A percentile compares a stretch with the other conserved stretches of the same genome.
These are phyloP conservation scores for Odontesthes bonariensis DNA, from an alignment of 2,113 vertebrate species.

Conservation along the genomic window DNA sequence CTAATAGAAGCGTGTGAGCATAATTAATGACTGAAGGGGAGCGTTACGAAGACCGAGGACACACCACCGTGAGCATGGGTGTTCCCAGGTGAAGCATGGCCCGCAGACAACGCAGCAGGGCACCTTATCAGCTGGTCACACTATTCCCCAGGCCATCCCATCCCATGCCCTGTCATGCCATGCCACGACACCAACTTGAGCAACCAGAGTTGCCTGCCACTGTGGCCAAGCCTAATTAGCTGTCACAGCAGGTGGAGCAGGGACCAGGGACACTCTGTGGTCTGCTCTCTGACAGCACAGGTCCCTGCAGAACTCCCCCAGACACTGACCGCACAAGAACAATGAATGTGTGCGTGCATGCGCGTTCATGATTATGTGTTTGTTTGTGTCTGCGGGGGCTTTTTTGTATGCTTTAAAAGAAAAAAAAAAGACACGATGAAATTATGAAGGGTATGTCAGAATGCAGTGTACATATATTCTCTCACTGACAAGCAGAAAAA, in stretches of 20 bases:
- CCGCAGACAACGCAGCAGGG: constrained; percentile 53
- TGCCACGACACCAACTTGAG: constrained; percentile 67
- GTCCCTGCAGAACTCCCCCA: constrained; percentile 62
- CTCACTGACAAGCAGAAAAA: constrained; percentile 27
- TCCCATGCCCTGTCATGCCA: constrained; percentile 61
- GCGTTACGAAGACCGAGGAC: constrained; percentile 58
- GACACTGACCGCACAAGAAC: constrained; percentile 52
- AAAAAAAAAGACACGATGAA: neutral
- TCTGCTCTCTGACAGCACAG: constrained; percentile 73
- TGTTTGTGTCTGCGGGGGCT: constrained; percentile 7
- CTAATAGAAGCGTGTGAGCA: constrained; percentile 72
- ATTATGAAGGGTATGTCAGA: constrained; percentile 45
- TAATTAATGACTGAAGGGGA: constrained; percentile 79
- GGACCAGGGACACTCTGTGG: constrained; percentile 61
- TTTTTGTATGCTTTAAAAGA: constrained; percentile 22
- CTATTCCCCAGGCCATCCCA: constrained; percentile 45
- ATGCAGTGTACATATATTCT: constrained; percentile 32
- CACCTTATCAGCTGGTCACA: constrained; percentile 65
- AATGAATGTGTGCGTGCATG: constrained; percentile 24
- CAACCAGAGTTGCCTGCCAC: constrained; percentile 66
- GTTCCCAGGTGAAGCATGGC: constrained; percentile 62
- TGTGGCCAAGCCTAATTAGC: constrained; percentile 79
- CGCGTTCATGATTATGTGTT: neutral
- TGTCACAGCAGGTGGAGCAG: constrained; percentile 80
- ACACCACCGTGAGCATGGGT: constrained; percentile 33